Evolutionary conservation across 2,888 invertebrate genomes (phyloP).

Genomic region (Fragum sueziense): DNA sequence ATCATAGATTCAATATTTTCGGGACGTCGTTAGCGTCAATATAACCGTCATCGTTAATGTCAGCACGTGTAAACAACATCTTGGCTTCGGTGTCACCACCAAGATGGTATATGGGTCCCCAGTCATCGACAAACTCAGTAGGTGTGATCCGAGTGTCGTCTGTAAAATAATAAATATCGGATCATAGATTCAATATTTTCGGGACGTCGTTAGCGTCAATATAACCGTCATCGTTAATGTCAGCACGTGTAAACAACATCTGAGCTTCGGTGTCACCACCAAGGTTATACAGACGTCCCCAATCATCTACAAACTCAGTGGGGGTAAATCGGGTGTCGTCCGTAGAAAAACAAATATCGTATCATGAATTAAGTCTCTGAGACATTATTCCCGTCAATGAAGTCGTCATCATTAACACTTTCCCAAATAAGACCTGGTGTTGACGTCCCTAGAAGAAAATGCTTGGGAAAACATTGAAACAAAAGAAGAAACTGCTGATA

Average conservation of each 20-base stretch:
- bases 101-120: conserved; percentile 58
- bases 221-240: conserved; percentile 63
- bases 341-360: too few relatives aligned
- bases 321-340: conserved; percentile 62
- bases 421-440: too few relatives aligned
- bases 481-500: too few relatives aligned
- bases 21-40: conserved; percentile 64
- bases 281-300: conserved; percentile 58
- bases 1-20: too few relatives aligned
- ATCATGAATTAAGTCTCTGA: too few relatives aligned
- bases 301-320: conserved; percentile 65
- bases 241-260: conserved; percentile 65
- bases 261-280: conserved; percentile 64
- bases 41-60: conserved; percentile 63
- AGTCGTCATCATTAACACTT: too few relatives aligned
- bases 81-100: conserved; percentile 64
- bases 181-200: too few relatives aligned
- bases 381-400: too few relatives aligned
- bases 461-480: too few relatives aligned
- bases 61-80: conserved; percentile 65
- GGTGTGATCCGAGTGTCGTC: conserved; percentile 62
- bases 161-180: too few relatives aligned
- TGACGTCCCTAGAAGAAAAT: too few relatives aligned
- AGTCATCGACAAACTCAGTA: conserved; percentile 65
- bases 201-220: conserved; percentile 64